Base-by-base conservation (phyloP, 2,113 vertebrate genomes). In the pig (Sus scrofa) region DNA sequence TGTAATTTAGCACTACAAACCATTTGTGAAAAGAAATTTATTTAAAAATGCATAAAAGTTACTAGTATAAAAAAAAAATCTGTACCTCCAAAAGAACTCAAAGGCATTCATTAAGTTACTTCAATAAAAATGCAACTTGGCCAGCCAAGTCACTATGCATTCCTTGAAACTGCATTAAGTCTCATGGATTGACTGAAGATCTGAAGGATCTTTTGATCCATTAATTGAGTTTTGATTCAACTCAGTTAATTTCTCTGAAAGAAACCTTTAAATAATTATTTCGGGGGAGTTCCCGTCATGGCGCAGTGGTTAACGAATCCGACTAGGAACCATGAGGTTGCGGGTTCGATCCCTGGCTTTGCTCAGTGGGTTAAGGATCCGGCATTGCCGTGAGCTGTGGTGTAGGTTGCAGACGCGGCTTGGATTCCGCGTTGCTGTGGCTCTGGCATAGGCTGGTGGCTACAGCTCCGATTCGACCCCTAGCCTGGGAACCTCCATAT, bases 71-170 rank as follows among this genome's bases (percentile, higher is more conserved):
- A 70, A 86, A 97, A 94, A 92, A 98, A 97, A 95, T 71, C 98
- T 96, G 81, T 8, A 96, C 94, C 95, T 96, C 91, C 96, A 95
- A 94, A 97, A 98, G 94, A 97, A 98, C 96, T 70, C 58, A 98
- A 97, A 98, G 98, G 97, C 96, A 97, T 91, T 91, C 70, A 60
- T 90, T 77, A 84, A 81, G 62, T 91, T 85, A 77, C 86, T 97
- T 98, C 96, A 98, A 97, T 92, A 98, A 97, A 96, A 95, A 97
- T 86, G 96, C 71, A 98, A 99, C 99, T 98, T 98, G 99, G 99
- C 99, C 99, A 98, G 99, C 99, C 99, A 99, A 99, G 99, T 98
- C 97, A 98, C 96, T 97, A 97, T 13, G 44, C 14, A 50, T 15
- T 88, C 34, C 94, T 82, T 16, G 71, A 94, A 6, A 94, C 7